These are phyloP conservation scores for Graphium colonna DNA, from an alignment of 2,888 invertebrate species.

Conservation along the genomic window DNA sequence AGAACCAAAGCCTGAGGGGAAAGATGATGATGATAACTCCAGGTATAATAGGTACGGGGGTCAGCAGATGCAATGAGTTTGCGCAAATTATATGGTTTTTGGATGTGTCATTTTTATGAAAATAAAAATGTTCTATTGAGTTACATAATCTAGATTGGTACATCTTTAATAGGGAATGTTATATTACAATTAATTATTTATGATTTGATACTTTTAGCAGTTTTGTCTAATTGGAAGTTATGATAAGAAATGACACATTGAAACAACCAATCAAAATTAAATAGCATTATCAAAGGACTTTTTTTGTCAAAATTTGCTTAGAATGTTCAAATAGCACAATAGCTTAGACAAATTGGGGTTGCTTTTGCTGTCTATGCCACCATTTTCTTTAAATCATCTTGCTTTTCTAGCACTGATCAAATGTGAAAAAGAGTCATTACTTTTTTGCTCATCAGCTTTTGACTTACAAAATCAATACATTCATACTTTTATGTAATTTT, in stretches of 20 bases:
- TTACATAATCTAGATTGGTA: no score
- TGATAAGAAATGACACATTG: conserved; percentile 32
- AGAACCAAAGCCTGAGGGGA: conserved; percentile 62
- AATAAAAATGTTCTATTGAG: no score
- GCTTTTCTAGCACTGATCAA: conserved; percentile 2
- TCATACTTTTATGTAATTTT: neutral
- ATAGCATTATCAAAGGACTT: neutral
- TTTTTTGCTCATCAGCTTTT: conserved; percentile 5
- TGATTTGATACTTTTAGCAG: no score
- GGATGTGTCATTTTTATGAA: conserved; percentile 36
- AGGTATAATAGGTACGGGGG: conserved; percentile 89
- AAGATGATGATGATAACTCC: conserved; percentile 93
- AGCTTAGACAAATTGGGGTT: conserved; percentile 16
- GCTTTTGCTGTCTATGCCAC: conserved; percentile 9
- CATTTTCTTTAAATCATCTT: conserved; percentile 1
- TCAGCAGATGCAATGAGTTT: conserved; percentile 75
- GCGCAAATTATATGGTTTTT: conserved; percentile 33
- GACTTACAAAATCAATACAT: neutral
- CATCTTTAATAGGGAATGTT: no score
- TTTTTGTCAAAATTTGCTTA: conserved; percentile 10
- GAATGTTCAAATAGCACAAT: conserved; percentile 13
- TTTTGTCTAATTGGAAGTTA: neutral
- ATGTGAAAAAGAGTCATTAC: neutral
- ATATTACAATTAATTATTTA: no score
- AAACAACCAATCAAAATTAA: neutral